Conservation (phyloP, 1,140 invertebrate genomes). For the Helicoverpa zea region DNA sequence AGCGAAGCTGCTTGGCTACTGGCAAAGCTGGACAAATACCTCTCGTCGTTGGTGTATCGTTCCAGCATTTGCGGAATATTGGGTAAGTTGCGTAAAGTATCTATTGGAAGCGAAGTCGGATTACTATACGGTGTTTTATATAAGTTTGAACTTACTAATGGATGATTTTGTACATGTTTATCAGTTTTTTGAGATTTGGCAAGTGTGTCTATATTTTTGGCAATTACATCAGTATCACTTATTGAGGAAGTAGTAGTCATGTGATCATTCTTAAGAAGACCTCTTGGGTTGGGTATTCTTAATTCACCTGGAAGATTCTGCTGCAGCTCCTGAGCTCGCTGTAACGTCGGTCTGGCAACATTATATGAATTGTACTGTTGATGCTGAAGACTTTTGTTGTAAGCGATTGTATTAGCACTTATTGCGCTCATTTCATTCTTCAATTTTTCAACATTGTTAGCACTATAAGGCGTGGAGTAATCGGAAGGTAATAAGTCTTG, state of each 20-base stretch:
- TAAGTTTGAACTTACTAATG: constrained; percentile 68
- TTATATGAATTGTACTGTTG: constrained; percentile 75
- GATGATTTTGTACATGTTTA: constrained; percentile 74
- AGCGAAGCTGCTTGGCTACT: constrained; percentile 72
- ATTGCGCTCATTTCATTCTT: constrained; percentile 64
- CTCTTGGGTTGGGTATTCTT: constrained; percentile 77
- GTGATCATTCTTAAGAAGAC: constrained; percentile 70
- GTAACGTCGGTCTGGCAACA: constrained; percentile 63
- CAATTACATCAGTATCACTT: constrained; percentile 60
- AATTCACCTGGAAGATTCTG: constrained; percentile 73
- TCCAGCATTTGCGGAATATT: constrained; percentile 89
- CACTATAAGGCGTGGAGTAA: constrained; percentile 71
- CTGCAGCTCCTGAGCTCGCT: constrained; percentile 70
- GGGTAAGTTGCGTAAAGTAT: constrained; percentile 85
- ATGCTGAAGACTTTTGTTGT: constrained; percentile 76
- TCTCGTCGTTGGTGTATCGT: constrained; percentile 87
- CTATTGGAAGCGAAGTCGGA: constrained; percentile 76
- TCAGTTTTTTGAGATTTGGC: constrained; percentile 75
- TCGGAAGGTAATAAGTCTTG: constrained; percentile 75
- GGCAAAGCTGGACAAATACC: constrained; percentile 80
- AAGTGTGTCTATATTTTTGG: constrained; percentile 70
- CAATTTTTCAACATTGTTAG: constrained; percentile 68
- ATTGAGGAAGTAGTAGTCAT: constrained; percentile 62
- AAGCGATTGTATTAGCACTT: constrained; percentile 66
- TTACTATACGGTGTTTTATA: constrained; percentile 80